Percentiles rank a stretch among this genome's conserved stretches.
phyloP scores from a whole-genome alignment of 2,888 invertebrate species.

The Leucozona laternaria region DNA sequence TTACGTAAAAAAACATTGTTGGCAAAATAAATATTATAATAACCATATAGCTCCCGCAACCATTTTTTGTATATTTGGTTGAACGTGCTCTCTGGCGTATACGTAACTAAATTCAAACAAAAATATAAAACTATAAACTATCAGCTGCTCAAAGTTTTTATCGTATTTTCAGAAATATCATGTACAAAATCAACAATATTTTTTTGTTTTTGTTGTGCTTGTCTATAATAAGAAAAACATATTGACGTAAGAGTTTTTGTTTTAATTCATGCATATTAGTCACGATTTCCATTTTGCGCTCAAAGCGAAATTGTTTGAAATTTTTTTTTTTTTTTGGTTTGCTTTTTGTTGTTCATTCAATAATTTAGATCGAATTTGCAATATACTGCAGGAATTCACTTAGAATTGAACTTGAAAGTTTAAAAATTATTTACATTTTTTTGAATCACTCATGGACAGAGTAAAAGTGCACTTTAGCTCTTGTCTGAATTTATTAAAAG shows the following conservation, averaged over 20 bases:
- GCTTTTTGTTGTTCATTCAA: background rate
- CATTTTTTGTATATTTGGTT: background rate
- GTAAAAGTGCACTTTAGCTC: background rate
- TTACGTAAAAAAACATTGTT: background rate
- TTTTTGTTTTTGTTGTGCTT: background rate
- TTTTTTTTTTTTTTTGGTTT: background rate
- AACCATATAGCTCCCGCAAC: background rate
- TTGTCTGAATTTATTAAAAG: background rate
- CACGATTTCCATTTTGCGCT: background rate
- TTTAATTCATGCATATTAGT: background rate
- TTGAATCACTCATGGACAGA: background rate
- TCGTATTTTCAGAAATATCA: background rate
- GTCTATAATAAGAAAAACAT: background rate
- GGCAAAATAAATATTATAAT: background rate
- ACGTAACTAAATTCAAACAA: slow-evolving; percentile 16
- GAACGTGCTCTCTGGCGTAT: slow-evolving; percentile 31
- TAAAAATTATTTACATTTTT: background rate
- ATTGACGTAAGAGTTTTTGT: background rate
- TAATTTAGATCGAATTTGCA: background rate
- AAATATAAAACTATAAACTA: background rate
- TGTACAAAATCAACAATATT: background rate
- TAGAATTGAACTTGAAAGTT: background rate
- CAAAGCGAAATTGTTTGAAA: background rate
- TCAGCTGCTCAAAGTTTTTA: background rate
- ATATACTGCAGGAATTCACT: background rate